Evolutionary conservation across 2,888 invertebrate species (phyloP).

Genomic region (Strigamia crassipes): DNA sequence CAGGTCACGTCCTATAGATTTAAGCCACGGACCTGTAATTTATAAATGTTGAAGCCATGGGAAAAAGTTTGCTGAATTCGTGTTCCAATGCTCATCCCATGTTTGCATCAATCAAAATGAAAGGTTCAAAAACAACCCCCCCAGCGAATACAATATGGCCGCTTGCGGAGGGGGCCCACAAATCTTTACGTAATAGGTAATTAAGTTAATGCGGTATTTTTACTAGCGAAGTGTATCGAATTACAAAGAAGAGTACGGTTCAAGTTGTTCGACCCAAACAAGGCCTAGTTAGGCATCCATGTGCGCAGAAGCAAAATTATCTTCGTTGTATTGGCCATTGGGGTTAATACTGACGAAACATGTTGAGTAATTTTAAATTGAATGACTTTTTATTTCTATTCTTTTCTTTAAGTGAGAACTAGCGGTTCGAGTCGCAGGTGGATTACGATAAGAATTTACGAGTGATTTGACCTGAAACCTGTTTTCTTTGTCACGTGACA

Average conservation of each 20-base stretch:
- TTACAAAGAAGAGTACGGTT: background rate
- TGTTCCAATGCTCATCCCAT: background rate
- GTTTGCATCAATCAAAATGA: too few species aligned
- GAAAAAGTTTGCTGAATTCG: background rate
- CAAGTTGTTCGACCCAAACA: background rate
- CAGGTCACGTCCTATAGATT: slow-evolving; percentile 34
- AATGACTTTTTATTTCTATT: slow-evolving; percentile 27
- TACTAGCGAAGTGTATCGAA: background rate
- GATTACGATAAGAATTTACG: background rate
- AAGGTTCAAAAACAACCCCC: too few species aligned
- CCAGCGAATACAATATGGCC: too few species aligned
- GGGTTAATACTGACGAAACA: background rate
- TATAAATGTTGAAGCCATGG: slow-evolving; percentile 6
- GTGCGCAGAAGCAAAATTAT: slow-evolving; percentile 1
- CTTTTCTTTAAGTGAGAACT: slow-evolving; percentile 8
- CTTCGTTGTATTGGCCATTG: background rate
- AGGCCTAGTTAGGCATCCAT: background rate
- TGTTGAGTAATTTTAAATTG: background rate
- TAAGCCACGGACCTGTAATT: slow-evolving; percentile 15
- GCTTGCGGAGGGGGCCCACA: too few species aligned
- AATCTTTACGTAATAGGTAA: background rate
- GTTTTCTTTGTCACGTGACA: slow-evolving; percentile 6
- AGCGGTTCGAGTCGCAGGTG: background rate
- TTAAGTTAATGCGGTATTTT: background rate
- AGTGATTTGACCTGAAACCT: slow-evolving; percentile 24